Percentiles rank a stretch among this genome's conserved stretches.
Evolutionary conservation across 1,140 invertebrate genomes (phyloP).

Genomic region (Aleiodes sp.): DNA sequence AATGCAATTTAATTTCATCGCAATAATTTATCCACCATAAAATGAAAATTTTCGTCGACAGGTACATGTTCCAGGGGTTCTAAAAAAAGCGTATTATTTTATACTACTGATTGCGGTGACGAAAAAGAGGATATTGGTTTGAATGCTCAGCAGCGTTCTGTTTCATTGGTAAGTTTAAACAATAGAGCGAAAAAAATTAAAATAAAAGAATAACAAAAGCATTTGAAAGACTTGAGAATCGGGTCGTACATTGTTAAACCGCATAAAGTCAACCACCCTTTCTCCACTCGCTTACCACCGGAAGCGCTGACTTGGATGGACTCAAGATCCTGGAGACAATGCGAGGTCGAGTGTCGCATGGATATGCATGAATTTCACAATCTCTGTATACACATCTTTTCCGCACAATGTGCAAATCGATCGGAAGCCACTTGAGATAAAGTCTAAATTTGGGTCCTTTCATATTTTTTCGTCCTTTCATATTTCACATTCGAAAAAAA

Average conservation of each 20-base stretch:
- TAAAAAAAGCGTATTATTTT: slow-evolving; percentile 60
- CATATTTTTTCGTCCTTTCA: too few species aligned
- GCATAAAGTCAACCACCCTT: neutral
- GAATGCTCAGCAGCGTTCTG: slow-evolving; percentile 56
- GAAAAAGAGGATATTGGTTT: slow-evolving; percentile 55
- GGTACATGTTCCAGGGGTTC: slow-evolving; percentile 55
- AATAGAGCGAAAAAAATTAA: neutral
- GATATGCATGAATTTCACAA: slow-evolving; percentile 10
- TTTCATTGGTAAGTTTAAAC: slow-evolving; percentile 55
- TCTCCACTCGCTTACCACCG: slow-evolving; percentile 18
- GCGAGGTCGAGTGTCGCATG: slow-evolving; percentile 25
- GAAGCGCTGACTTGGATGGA: slow-evolving; percentile 22
- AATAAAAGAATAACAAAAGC: too few species aligned
- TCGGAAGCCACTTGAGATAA: neutral
- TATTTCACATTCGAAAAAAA: too few species aligned
- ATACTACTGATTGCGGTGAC: slow-evolving; percentile 60
- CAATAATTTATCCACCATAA: neutral
- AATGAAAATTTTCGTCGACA: slow-evolving; percentile 23
- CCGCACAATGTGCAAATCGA: neutral
- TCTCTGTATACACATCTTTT: too few species aligned
- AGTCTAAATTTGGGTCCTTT: too few species aligned
- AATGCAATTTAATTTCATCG: neutral
- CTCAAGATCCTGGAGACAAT: slow-evolving; percentile 24
- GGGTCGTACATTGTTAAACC: neutral
- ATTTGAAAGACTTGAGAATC: too few species aligned